Percentiles rank a stretch among this genome's conserved stretches.
Evolutionary conservation across 1,140 invertebrate genomes (phyloP).

Genomic region (Drosophila grimshawi): DNA sequence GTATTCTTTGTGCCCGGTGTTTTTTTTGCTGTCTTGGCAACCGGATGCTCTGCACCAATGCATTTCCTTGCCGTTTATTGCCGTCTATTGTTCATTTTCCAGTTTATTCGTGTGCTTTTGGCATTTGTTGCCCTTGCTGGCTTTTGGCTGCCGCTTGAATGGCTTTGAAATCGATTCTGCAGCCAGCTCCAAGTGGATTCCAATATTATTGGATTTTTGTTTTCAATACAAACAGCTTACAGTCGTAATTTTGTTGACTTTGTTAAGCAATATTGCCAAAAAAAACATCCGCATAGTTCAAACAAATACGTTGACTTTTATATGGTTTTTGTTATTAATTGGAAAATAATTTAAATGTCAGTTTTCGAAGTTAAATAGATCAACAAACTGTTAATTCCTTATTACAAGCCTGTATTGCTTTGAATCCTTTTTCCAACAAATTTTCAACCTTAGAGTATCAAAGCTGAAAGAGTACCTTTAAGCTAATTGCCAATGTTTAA

Average conservation of each 20-base stretch:
- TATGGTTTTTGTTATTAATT: not conserved
- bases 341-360: not conserved
- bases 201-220: conserved; percentile 68
- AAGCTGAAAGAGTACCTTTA: too few species aligned
- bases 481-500: too few species aligned
- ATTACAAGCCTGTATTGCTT: too few species aligned
- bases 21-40: conserved; percentile 49
- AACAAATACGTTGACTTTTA: too few species aligned
- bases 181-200: conserved; percentile 46
- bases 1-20: not conserved
- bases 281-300: not conserved
- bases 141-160: conserved; percentile 64
- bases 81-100: conserved; percentile 42
- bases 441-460: too few species aligned
- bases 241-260: conserved; percentile 2
- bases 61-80: conserved; percentile 56
- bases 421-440: too few species aligned
- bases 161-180: conserved; percentile 58
- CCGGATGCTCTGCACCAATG: conserved; percentile 69
- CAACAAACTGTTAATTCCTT: too few species aligned
- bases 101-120: conserved; percentile 49
- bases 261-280: not conserved
- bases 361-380: too few species aligned
- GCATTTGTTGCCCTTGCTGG: conserved; percentile 70
- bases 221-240: conserved; percentile 47